Percentiles rank a stretch among this genome's conserved stretches.
These are phyloP conservation scores for Papilio helenus DNA, from an alignment of 1,140 invertebrate species.

Conservation along the genomic window DNA sequence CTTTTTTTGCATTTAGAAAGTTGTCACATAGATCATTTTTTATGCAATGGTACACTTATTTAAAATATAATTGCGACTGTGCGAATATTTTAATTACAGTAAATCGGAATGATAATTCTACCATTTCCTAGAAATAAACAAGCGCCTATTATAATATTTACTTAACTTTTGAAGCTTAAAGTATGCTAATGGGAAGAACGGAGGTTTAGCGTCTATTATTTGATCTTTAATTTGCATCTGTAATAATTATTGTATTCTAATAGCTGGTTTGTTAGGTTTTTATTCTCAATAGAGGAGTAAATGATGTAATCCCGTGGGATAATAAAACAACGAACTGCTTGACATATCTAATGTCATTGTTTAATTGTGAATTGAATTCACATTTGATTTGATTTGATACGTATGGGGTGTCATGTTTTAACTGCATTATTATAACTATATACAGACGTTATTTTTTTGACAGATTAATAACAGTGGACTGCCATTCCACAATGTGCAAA, in stretches of 20 bases:
- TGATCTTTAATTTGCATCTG: neutral
- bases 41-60: neutral
- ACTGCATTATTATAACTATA: neutral
- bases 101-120: neutral
- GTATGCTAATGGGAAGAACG: neutral
- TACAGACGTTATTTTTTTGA: too few species aligned
- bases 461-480: too few species aligned
- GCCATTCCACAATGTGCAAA: too few species aligned
- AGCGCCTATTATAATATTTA: neutral
- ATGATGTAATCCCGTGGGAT: slow-evolving; percentile 1
- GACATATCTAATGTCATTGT: neutral
- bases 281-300: neutral
- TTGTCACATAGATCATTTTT: neutral
- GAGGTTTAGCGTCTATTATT: neutral
- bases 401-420: neutral
- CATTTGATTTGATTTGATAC: too few species aligned
- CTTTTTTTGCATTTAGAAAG: slow-evolving; percentile 17
- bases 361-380: neutral
- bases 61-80: neutral
- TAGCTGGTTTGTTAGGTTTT: neutral
- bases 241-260: neutral
- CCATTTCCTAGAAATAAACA: neutral
- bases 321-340: neutral
- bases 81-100: neutral
- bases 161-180: neutral